Evolutionary conservation across 2,113 vertebrate genomes (phyloP), one percentile per base, ranked within the genome.

Genomic region (Equus quagga): DNA sequence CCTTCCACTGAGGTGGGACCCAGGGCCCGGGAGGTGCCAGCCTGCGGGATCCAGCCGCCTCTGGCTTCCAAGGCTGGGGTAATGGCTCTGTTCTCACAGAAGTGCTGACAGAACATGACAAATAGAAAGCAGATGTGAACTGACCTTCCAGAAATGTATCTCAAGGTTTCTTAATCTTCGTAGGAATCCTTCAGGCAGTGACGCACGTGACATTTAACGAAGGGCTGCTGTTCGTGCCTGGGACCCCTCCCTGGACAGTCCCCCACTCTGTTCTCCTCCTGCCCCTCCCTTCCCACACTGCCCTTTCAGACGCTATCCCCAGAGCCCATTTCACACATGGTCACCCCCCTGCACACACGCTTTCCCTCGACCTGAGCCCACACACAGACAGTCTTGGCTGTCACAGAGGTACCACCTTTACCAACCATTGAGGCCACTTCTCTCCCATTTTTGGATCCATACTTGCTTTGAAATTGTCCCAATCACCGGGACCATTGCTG

Each of bases 71-170:
- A 69, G 94, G 70, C 92, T 83, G 69, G 78, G 75, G 54, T 97
- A 91, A 97, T 90, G 83, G 94, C 70, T 96, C 81, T 96, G 79
- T 96, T 96, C 94, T 96, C 96, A 92, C 94, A 96, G 87, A 97
- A 97, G 95, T 96, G 97, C 98, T 96, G 97, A 97, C 96, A 97
- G 92, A 95, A 96, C 58, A 72, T 94, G 95, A 96, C 83, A 78
- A 96, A 96, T 72, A 93, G 94, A 95, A 98, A 98, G 92, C 95
- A 98, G 92, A 97, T 98, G 97, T 90, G 80, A 95, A 90, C 28
- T 95, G 96, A 96, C 87, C 96, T 95, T 90, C 95, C 92, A 72
- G 44, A 97, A 96, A 81, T 85, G 69, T 91, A 84, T 81, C 92
- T 76, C 70, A 88, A 90, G 75, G 41, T 73, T 80, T 95, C 62